Percentiles rank a stretch among this genome's conserved stretches.
phyloP scores from a whole-genome alignment of 2,888 invertebrate genomes.

The Buathra laborator region DNA sequence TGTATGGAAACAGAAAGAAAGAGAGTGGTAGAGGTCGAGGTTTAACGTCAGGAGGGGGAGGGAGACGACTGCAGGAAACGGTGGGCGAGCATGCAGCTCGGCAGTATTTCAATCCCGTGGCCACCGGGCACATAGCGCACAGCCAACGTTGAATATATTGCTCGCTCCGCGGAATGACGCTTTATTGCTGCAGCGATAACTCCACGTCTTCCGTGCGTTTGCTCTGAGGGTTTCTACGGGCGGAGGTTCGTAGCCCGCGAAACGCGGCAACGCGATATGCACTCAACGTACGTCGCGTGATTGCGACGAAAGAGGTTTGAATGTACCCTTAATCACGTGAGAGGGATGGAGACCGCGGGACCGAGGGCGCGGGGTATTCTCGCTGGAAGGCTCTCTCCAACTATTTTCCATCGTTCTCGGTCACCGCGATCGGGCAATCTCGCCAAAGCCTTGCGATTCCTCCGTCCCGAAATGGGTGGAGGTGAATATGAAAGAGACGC shows the following conservation, averaged over 20 bases:
- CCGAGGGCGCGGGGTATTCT: background rate
- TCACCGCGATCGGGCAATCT: background rate
- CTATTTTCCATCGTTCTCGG: constrained; percentile 20
- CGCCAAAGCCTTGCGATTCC: background rate
- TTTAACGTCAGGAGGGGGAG: constrained; percentile 53
- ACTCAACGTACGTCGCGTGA: constrained; percentile 59
- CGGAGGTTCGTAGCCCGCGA: constrained; percentile 13
- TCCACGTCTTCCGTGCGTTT: constrained; percentile 66
- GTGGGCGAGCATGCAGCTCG: constrained; percentile 69
- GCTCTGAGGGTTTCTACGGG: constrained; percentile 40
- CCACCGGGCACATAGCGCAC: constrained; percentile 39
- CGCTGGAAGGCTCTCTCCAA: background rate
- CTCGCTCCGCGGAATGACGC: constrained; percentile 68
- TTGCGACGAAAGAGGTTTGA: constrained; percentile 53
- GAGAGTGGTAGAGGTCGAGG: constrained; percentile 60
- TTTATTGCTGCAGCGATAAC: constrained; percentile 72
- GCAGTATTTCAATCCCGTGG: constrained; percentile 71
- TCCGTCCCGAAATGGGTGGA: background rate
- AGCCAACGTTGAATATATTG: constrained; percentile 68
- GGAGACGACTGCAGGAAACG: constrained; percentile 65
- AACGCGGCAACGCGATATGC: constrained; percentile 41
- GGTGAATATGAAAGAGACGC: constrained; percentile 10
- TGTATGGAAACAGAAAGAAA: constrained; percentile 26
- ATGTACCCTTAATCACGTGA: constrained; percentile 59
- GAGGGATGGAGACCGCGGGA: constrained; percentile 7